A percentile compares a stretch with the other conserved stretches of the same genome.
phyloP scores from a whole-genome alignment of 2,113 vertebrate genomes.

The Hippopotamus amphibius region DNA sequence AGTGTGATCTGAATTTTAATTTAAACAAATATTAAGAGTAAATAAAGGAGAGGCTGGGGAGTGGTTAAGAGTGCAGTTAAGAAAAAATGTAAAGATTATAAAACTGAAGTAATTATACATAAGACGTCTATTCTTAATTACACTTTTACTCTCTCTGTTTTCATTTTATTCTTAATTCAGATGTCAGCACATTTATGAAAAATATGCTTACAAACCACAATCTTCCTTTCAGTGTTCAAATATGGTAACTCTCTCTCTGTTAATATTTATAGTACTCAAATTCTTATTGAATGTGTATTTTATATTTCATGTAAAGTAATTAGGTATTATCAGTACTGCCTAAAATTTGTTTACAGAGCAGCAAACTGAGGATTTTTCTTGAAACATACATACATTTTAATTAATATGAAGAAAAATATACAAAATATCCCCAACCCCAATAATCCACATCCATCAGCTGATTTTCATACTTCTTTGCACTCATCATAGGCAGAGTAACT shows the following conservation, averaged over 20 bases:
- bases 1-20: conserved; percentile 12
- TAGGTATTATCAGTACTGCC: background rate
- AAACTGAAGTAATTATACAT: background rate
- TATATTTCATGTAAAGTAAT: background rate
- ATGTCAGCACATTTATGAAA: background rate
- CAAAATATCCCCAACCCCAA: background rate
- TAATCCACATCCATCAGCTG: background rate
- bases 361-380: conserved; percentile 23
- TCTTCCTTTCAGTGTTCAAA: background rate
- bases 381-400: conserved; percentile 20
- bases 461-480: background rate
- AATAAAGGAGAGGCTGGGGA: background rate
- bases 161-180: conserved; percentile 13
- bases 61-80: background rate
- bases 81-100: background rate
- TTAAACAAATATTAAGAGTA: background rate
- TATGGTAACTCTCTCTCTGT: background rate
- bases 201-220: background rate
- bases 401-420: background rate
- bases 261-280: background rate
- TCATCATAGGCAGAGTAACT: background rate
- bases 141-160: background rate
- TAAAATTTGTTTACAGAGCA: background rate
- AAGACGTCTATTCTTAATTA: background rate
- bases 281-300: background rate